Percentiles rank a stretch among this genome's conserved stretches.
Conservation (phyloP, 2,113 vertebrate genomes). For the Callithrix jacchus region DNA sequence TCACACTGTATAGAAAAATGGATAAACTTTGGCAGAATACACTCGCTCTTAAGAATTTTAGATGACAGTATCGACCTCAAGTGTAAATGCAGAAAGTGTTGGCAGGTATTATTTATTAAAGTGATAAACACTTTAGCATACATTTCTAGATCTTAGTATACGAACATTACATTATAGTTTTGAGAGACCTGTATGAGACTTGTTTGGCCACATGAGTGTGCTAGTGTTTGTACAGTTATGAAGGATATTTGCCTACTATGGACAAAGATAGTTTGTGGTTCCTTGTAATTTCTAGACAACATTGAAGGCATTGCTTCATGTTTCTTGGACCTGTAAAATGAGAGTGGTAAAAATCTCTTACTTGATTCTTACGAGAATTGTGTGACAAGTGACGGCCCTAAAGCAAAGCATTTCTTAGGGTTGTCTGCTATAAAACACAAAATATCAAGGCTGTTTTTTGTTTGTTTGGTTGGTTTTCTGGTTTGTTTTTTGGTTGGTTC, state of each 20-base stretch:
- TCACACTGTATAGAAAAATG: background rate
- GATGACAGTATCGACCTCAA: background rate
- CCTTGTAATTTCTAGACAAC: conserved; percentile 26
- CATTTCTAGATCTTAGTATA: conserved; percentile 27
- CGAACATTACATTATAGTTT: conserved; percentile 39
- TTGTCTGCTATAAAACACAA: conserved; percentile 21
- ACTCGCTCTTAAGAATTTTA: background rate
- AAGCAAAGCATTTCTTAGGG: conserved; percentile 3
- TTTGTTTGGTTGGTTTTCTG: too few relatives aligned
- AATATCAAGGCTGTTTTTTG: background rate
- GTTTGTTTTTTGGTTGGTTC: too few relatives aligned
- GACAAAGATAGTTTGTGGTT: conserved; percentile 12
- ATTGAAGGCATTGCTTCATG: background rate
- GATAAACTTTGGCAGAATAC: background rate
- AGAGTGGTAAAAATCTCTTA: too few relatives aligned
- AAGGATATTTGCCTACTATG: background rate
- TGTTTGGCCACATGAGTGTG: conserved; percentile 10
- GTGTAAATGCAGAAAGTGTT: background rate
- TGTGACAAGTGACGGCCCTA: background rate
- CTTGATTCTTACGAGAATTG: too few relatives aligned
- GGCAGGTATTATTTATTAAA: background rate
- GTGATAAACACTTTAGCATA: background rate
- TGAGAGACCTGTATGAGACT: background rate
- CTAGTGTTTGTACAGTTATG: background rate
- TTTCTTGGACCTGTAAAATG: too few relatives aligned